A percentile compares a stretch with the other conserved stretches of the same genome.
These are phyloP conservation scores for Kuschelorhynchus macadamiae DNA, from an alignment of 2,888 invertebrate species.

Conservation along the genomic window DNA sequence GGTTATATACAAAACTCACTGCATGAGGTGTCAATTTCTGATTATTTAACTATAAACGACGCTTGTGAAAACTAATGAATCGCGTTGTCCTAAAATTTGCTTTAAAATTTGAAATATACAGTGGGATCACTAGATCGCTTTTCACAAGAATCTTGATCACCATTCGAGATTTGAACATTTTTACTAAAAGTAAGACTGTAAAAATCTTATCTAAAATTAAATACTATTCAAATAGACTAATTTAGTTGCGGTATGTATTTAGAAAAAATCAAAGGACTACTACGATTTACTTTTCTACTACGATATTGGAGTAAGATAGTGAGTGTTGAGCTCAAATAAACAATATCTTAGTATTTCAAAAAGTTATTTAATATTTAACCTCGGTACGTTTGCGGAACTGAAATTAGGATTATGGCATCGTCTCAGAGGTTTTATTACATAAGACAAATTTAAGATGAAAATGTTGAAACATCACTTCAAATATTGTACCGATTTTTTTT, in stretches of 20 bases:
- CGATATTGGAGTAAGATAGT: too few species aligned
- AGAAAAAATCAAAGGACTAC: too few species aligned
- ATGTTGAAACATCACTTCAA: too few species aligned
- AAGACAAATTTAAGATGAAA: too few species aligned
- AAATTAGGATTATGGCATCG: too few species aligned
- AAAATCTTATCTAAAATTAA: slow-evolving; percentile 22
- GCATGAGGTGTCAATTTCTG: slow-evolving; percentile 9
- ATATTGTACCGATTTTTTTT: too few species aligned
- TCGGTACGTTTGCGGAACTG: too few species aligned
- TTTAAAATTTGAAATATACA: slow-evolving; percentile 21
- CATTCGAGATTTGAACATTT: not conserved
- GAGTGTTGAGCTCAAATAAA: too few species aligned
- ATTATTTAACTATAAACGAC: slow-evolving; percentile 2
- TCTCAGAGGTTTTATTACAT: too few species aligned
- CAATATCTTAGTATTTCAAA: too few species aligned
- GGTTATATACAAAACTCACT: slow-evolving; percentile 12
- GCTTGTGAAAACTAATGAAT: slow-evolving; percentile 1
- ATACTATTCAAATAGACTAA: slow-evolving; percentile 17
- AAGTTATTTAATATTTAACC: too few species aligned
- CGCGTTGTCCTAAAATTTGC: slow-evolving; percentile 6
- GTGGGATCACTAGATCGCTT: not conserved
- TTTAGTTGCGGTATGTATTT: slow-evolving; percentile 1
- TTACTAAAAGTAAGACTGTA: not conserved
- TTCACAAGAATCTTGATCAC: slow-evolving; percentile 9
- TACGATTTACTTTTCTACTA: too few species aligned